A percentile compares a stretch with the other conserved stretches of the same genome.
phyloP scores from a whole-genome alignment of 2,113 vertebrate species.

The Eurystomus gularis region DNA sequence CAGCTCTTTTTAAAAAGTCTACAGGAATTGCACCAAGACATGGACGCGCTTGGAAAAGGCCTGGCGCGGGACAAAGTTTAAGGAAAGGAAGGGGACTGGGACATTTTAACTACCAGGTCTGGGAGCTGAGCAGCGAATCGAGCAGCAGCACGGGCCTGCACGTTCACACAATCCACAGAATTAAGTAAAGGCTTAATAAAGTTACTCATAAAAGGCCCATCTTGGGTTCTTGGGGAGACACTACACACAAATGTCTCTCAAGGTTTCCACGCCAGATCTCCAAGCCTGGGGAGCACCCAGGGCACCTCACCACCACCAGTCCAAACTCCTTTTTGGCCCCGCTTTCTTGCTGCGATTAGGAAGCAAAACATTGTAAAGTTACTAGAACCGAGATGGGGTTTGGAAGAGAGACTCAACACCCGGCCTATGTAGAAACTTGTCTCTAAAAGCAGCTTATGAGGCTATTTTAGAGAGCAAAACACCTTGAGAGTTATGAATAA shows the following conservation, averaged over 20 bases:
- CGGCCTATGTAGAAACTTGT: rapidly evolving
- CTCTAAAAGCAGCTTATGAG: neutral
- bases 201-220: neutral
- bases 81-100: neutral
- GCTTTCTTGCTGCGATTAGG: neutral
- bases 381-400: neutral
- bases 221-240: neutral
- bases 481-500: neutral
- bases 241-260: neutral
- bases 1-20: neutral
- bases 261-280: neutral
- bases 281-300: neutral
- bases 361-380: neutral
- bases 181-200: neutral
- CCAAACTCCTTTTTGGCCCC: rapidly evolving
- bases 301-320: neutral
- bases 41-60: neutral
- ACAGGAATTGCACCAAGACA: neutral
- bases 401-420: neutral
- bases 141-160: neutral
- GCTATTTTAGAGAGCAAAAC: neutral
- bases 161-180: neutral
- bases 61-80: neutral
- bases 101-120: neutral
- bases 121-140: neutral